phyloP scores from a whole-genome alignment of 2,888 invertebrate genomes.

The Coleophora deauratella region DNA sequence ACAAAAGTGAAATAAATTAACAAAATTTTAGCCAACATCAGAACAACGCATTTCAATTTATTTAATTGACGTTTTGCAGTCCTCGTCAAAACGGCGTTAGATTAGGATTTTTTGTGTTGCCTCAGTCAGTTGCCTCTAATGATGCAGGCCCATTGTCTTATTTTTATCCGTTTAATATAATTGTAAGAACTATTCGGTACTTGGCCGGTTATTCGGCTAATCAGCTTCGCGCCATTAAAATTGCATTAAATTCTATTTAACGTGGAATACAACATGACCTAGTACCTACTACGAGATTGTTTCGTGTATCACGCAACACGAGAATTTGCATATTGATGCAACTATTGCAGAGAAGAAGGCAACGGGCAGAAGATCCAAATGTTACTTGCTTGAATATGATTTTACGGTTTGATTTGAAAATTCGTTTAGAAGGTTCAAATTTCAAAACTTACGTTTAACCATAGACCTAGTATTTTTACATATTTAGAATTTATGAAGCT shows the following conservation, averaged over 20 bases:
- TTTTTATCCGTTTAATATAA: constrained; percentile 45
- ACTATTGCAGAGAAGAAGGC: constrained; percentile 6
- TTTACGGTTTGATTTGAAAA: no score
- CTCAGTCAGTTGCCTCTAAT: constrained; percentile 19
- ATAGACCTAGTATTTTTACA: no score
- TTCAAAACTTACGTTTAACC: no score
- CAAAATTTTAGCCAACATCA: constrained; percentile 17
- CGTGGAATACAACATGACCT: constrained; percentile 41
- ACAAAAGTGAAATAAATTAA: no score
- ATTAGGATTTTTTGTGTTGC: constrained; percentile 32
- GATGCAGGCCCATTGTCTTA: constrained; percentile 42
- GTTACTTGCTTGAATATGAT: no score
- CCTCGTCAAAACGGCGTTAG: constrained; percentile 34
- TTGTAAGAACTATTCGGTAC: constrained; percentile 14
- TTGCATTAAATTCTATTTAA: constrained; percentile 63
- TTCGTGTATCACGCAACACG: constrained; percentile 40
- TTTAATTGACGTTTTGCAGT: constrained; percentile 21
- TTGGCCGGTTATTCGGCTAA: constrained; percentile 42
- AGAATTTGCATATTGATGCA: constrained; percentile 28
- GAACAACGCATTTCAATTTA: constrained; percentile 21
- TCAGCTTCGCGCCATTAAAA: constrained; percentile 60
- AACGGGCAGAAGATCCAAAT: no score
- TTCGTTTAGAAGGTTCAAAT: no score
- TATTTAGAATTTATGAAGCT: no score
- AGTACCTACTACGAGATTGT: constrained; percentile 51